Evolutionary conservation across 2,113 vertebrate genomes (phyloP).

Genomic region (Procavia capensis): DNA sequence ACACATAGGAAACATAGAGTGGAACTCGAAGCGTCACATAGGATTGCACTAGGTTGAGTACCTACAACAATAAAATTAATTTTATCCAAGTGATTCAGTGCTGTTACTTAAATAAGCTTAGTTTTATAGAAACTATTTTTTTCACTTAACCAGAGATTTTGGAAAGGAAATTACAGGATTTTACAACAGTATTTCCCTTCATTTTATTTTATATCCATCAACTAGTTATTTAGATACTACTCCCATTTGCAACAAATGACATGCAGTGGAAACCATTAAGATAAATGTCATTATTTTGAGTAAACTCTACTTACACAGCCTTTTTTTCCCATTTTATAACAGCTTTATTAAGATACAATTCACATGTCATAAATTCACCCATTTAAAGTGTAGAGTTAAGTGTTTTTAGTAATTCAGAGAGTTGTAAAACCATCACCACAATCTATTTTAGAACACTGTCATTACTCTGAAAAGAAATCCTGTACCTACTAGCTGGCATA

Average conservation of each 20-base stretch:
- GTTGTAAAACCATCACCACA: not conserved
- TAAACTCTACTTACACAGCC: not conserved
- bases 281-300: not conserved
- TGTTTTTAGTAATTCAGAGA: not conserved
- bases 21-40: slow-evolving; percentile 96
- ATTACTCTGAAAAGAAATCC: not conserved
- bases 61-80: slow-evolving; percentile 82
- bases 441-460: not conserved
- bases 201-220: not conserved
- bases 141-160: not conserved
- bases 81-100: not conserved
- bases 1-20: slow-evolving; percentile 95
- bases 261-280: not conserved
- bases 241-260: not conserved
- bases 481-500: too few relatives aligned
- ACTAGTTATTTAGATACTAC: not conserved
- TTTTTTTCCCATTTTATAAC: not conserved
- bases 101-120: not conserved
- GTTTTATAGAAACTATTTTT: not conserved
- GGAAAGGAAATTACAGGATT: not conserved
- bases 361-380: too few relatives aligned
- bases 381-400: too few relatives aligned
- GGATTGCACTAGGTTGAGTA: slow-evolving; percentile 96
- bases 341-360: not conserved
- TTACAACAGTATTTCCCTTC: not conserved